Evolutionary conservation across 2,113 vertebrate genomes (phyloP).

Genomic region (Saguinus midas): DNA sequence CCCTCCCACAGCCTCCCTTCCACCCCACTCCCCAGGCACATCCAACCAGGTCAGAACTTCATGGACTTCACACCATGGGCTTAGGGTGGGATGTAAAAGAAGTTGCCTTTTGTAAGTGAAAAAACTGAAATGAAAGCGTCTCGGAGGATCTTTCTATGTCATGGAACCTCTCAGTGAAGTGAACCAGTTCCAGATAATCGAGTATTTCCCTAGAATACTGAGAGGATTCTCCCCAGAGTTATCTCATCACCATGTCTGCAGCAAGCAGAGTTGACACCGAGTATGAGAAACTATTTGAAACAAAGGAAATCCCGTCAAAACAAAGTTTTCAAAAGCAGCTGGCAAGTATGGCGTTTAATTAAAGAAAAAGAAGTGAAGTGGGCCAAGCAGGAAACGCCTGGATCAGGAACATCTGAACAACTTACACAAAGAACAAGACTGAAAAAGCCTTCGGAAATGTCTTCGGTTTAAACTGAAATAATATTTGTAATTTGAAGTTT

Average conservation of each 20-base stretch:
- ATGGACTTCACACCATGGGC: not conserved
- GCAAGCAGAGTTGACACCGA: not conserved
- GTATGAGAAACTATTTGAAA: conserved; percentile 24
- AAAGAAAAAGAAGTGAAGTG: conserved; percentile 19
- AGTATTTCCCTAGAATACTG: not conserved
- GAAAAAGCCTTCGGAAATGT: not conserved
- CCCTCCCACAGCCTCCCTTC: accelerated
- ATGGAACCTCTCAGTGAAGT: not conserved
- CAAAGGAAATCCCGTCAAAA: conserved; percentile 50
- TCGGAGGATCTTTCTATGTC: not conserved
- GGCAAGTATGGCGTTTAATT: not conserved
- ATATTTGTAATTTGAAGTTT: not conserved
- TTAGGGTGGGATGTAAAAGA: not conserved
- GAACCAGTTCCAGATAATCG: not conserved
- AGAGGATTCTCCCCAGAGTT: not conserved
- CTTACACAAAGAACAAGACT: not conserved
- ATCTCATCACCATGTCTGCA: not conserved
- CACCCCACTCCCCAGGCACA: accelerated
- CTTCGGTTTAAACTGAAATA: conserved; percentile 23
- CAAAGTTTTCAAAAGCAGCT: conserved; percentile 27
- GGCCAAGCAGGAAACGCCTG: not conserved
- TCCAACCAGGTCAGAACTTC: not conserved
- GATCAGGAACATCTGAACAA: not conserved
- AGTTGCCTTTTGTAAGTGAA: not conserved
- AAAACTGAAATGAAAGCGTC: not conserved